Conservation (phyloP, 1,140 invertebrate genomes). For the Eulimnadia texana region DNA sequence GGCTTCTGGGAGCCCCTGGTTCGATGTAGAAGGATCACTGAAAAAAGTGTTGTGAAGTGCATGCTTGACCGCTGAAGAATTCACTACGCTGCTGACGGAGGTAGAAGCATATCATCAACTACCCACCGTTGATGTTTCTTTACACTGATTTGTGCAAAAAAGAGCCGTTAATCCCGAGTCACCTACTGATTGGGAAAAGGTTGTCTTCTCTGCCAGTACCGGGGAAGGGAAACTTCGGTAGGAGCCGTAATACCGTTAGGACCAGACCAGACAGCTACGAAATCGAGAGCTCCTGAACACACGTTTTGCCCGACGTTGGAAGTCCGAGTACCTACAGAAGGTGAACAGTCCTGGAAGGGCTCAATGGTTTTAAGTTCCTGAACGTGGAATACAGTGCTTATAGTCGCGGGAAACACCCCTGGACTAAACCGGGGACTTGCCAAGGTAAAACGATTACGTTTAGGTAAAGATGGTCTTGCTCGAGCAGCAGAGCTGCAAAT, state of each 20-base stretch:
- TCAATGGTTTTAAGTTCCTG: not conserved
- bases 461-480: slow-evolving; percentile 21
- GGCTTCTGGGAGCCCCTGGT: slow-evolving; percentile 30
- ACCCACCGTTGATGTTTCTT: slow-evolving; percentile 26
- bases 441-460: slow-evolving; percentile 17
- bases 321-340: not conserved
- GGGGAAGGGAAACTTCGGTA: not conserved
- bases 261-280: not conserved
- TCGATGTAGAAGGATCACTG: slow-evolving; percentile 22
- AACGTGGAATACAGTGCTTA: not conserved
- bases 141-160: slow-evolving; percentile 23
- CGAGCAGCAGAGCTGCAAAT: slow-evolving; percentile 20
- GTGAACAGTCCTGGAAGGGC: not conserved
- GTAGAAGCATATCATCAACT: slow-evolving; percentile 26
- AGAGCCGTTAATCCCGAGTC: slow-evolving; percentile 21
- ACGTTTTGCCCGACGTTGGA: not conserved
- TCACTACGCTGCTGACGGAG: slow-evolving; percentile 26
- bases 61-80: slow-evolving; percentile 23
- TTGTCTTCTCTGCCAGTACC: not conserved
- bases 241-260: not conserved
- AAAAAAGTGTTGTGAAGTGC: slow-evolving; percentile 22
- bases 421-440: slow-evolving; percentile 22
- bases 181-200: slow-evolving; percentile 20
- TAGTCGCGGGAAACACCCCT: not conserved
- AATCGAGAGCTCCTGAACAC: not conserved